Conservation (phyloP, 2,797 vertebrate genomes). For the Sarcophilus harrisii region DNA sequence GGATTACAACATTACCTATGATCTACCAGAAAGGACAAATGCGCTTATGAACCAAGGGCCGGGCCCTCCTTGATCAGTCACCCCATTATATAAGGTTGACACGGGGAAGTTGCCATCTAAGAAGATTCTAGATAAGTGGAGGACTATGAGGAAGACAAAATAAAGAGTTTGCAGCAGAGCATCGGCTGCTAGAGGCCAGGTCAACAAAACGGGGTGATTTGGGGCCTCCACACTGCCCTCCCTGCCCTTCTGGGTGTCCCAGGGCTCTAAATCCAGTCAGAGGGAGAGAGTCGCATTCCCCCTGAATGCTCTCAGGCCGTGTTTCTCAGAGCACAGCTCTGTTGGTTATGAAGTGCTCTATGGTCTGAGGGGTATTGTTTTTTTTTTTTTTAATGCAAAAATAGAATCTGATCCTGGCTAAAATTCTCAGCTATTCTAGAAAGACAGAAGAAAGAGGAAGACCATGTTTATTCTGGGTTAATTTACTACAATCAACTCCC, state of each 20-base stretch:
- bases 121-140: background rate
- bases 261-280: slow-evolving; percentile 41
- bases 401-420: background rate
- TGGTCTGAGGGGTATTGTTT: background rate
- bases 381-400: background rate
- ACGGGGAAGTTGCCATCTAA: background rate
- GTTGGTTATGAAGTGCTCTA: background rate
- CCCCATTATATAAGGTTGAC: background rate
- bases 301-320: background rate
- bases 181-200: background rate
- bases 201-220: background rate
- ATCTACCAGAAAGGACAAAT: background rate
- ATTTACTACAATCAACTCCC: background rate
- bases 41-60: background rate
- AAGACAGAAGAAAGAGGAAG: background rate
- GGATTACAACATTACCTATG: background rate
- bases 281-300: slow-evolving; percentile 39
- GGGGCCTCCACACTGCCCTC: background rate
- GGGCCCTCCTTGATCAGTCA: background rate
- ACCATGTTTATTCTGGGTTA: background rate
- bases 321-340: slow-evolving; percentile 12
- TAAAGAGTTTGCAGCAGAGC: background rate
- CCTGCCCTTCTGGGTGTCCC: slow-evolving; percentile 23
- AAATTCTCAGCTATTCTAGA: background rate
- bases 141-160: background rate